phyloP scores from a whole-genome alignment of 2,113 vertebrate species.

The Sphyrna mokarran region DNA sequence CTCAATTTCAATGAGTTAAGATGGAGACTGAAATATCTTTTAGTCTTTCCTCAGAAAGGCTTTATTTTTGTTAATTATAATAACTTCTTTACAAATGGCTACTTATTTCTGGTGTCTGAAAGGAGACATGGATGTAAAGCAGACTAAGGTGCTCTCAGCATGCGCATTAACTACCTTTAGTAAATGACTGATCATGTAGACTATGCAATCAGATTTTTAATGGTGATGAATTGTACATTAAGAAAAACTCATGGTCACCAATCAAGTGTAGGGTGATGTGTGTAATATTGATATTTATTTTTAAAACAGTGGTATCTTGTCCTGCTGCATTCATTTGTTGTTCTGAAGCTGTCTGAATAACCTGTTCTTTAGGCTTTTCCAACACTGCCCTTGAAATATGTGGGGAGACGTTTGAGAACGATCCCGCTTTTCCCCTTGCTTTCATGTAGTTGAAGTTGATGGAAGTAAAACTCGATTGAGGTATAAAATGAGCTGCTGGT shows the following conservation, averaged over 20 bases:
- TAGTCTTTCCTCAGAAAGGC: background rate
- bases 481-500: background rate
- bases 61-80: background rate
- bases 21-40: background rate
- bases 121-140: background rate
- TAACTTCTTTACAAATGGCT: background rate
- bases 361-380: background rate
- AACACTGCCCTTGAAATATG: background rate
- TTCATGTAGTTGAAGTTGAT: background rate
- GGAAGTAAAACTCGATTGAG: background rate
- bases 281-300: background rate
- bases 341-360: background rate
- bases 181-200: background rate
- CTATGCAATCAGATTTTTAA: background rate
- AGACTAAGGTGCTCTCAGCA: background rate
- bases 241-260: background rate
- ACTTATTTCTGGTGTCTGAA: background rate
- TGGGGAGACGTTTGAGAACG: background rate
- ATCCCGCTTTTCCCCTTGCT: background rate
- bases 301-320: background rate
- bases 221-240: background rate
- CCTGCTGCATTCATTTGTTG: background rate
- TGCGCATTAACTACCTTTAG: background rate
- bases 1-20: background rate
- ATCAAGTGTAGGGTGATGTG: background rate